phyloP scores from a whole-genome alignment of 2,888 invertebrate genomes.

The Andricus quercusramuli region DNA sequence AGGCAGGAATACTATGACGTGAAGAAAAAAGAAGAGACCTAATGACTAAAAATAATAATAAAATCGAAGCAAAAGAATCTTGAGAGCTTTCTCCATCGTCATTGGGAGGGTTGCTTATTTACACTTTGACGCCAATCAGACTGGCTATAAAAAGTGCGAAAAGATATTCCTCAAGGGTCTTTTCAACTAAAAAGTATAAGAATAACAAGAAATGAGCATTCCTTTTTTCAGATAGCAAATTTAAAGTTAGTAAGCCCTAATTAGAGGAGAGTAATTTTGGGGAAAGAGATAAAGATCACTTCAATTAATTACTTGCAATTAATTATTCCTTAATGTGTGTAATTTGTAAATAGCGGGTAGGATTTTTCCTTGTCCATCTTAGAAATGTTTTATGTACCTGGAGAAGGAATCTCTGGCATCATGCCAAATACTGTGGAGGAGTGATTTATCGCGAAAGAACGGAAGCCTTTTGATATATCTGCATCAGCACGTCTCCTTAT shows the following conservation, averaged over 20 bases:
- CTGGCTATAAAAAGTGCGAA: constrained; percentile 23
- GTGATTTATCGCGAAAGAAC: constrained; percentile 38
- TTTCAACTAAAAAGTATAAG: neutral
- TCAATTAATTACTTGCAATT: neutral
- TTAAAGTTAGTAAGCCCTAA: neutral
- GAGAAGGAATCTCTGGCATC: constrained; percentile 23
- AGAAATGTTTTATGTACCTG: neutral
- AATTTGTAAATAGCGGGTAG: neutral
- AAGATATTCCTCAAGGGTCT: constrained; percentile 10
- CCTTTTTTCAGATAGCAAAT: neutral
- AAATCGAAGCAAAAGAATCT: constrained; percentile 23
- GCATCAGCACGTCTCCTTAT: constrained; percentile 37
- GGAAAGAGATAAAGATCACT: neutral
- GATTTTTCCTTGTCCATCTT: neutral
- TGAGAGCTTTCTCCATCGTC: constrained; percentile 16
- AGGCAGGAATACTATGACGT: constrained; percentile 1
- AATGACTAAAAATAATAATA: constrained; percentile 41
- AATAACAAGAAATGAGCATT: neutral
- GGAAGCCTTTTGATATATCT: constrained; percentile 40
- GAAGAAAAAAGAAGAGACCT: constrained; percentile 11
- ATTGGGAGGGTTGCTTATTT: constrained; percentile 37
- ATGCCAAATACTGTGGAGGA: constrained; percentile 33
- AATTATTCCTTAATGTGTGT: neutral
- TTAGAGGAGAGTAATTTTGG: neutral
- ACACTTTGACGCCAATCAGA: constrained; percentile 32